A percentile compares a stretch with the other conserved stretches of the same genome.
Evolutionary conservation across 2,888 invertebrate species (phyloP).

Genomic region (Ophonus ardosiacus): DNA sequence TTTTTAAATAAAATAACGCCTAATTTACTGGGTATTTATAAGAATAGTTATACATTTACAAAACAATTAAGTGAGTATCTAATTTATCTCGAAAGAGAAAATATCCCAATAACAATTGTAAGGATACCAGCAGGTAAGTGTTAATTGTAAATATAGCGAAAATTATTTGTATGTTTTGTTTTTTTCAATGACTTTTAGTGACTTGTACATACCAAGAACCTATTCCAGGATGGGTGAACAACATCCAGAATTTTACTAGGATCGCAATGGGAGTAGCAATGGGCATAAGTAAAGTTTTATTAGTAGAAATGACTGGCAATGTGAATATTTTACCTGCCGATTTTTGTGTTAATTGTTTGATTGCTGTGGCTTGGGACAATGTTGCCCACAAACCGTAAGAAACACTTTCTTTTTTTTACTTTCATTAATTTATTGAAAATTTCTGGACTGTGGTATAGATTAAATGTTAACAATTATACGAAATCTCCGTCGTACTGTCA

Average conservation of each 20-base stretch:
- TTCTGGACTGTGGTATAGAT: no score
- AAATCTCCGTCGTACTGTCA: no score
- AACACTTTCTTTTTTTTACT: no score
- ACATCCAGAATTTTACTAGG: no score
- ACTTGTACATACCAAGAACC: not conserved
- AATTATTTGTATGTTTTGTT: no score
- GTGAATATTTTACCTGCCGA: not conserved
- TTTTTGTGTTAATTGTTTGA: conserved; percentile 20
- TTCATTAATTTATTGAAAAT: no score
- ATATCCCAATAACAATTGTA: not conserved
- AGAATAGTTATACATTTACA: not conserved
- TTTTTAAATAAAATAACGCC: no score
- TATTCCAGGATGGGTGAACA: conserved; percentile 1
- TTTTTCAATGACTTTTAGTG: not conserved
- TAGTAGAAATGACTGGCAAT: no score
- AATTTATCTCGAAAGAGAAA: not conserved
- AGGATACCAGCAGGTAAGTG: conserved; percentile 19
- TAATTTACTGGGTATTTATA: not conserved
- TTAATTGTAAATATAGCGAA: not conserved
- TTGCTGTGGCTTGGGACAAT: conserved; percentile 6
- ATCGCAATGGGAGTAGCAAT: no score
- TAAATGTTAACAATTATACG: no score
- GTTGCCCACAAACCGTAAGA: not conserved
- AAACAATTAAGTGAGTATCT: not conserved
- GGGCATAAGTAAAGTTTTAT: no score